A percentile compares a stretch with the other conserved stretches of the same genome.
Evolutionary conservation across 2,797 vertebrate genomes (phyloP).

Genomic region (Calcarius lapponicus): DNA sequence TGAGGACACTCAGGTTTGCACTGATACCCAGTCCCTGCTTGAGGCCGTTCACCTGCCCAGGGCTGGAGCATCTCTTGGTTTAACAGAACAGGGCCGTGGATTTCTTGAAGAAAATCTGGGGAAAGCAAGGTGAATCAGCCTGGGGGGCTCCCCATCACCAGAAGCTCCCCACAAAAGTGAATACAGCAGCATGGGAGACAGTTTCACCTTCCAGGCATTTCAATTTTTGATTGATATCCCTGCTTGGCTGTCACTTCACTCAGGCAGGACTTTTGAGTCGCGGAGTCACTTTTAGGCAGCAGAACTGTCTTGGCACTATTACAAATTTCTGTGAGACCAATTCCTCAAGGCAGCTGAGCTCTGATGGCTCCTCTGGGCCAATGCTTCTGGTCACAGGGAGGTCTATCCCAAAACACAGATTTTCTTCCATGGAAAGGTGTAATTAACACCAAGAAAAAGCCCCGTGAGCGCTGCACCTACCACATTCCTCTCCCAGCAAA

Average conservation of each 20-base stretch:
- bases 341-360: background rate
- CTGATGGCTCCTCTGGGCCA: background rate
- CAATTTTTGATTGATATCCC: background rate
- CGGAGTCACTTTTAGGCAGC: background rate
- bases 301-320: background rate
- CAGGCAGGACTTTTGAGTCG: fast-evolving
- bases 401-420: background rate
- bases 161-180: background rate
- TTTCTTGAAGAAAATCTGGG: background rate
- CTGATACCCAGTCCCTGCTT: background rate
- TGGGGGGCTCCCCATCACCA: background rate
- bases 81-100: background rate
- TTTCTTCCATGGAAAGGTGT: background rate
- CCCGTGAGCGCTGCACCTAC: background rate
- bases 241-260: background rate
- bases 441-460: background rate
- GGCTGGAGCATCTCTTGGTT: background rate
- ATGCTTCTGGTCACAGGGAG: background rate
- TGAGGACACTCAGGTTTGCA: background rate
- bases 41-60: fast-evolving
- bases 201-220: background rate
- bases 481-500: background rate
- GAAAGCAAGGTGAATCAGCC: background rate
- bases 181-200: background rate
- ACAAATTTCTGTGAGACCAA: background rate